Evolutionary conservation across 2,113 vertebrate species (phyloP).

Genomic region (Rafetus swinhoei): DNA sequence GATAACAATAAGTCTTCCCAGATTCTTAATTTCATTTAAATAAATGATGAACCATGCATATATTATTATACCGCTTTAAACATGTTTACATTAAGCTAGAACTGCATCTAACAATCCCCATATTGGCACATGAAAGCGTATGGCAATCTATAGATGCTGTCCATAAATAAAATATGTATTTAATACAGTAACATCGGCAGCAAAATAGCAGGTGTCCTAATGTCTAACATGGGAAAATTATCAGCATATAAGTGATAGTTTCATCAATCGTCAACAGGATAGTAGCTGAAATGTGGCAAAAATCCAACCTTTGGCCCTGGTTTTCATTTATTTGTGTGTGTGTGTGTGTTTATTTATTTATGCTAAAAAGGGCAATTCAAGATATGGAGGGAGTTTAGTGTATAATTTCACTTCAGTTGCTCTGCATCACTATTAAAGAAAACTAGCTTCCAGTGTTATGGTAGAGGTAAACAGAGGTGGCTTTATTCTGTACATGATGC

Average conservation of each 20-base stretch:
- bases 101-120: background rate
- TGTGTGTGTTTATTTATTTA: background rate
- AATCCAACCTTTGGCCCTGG: background rate
- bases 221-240: background rate
- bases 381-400: rapidly evolving
- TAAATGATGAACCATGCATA: background rate
- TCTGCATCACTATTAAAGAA: background rate
- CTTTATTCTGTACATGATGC: background rate
- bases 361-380: background rate
- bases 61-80: background rate
- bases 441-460: background rate
- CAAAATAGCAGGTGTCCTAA: background rate
- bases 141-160: background rate
- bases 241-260: background rate
- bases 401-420: background rate
- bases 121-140: background rate
- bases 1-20: background rate
- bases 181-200: background rate
- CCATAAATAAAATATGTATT: background rate
- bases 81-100: background rate
- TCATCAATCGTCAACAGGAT: background rate
- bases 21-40: background rate
- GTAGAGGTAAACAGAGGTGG: background rate
- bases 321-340: background rate
- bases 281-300: background rate